These are phyloP conservation scores for Enteromius paludinosus DNA, from an alignment of 2,797 vertebrate species.

Conservation along the genomic window DNA sequence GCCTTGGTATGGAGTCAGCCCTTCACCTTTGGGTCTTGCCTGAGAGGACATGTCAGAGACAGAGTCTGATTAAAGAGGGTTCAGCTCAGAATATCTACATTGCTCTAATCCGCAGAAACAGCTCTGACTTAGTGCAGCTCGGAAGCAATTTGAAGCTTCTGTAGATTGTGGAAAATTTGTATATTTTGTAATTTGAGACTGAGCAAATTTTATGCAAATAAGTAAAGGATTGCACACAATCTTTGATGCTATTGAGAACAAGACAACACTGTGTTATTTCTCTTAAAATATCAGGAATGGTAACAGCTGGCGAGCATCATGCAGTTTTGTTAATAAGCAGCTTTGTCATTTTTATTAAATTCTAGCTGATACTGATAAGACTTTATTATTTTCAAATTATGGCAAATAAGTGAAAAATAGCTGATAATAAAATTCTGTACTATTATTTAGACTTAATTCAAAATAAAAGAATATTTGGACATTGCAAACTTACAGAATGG, in stretches of 20 bases:
- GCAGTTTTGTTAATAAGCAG: not conserved
- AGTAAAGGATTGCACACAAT: not conserved
- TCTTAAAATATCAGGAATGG: not conserved
- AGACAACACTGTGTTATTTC: not conserved
- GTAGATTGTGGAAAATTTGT: constrained; percentile 3
- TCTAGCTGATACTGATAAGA: not conserved
- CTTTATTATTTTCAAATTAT: not conserved
- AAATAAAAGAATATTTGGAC: not conserved
- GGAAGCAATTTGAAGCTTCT: not conserved
- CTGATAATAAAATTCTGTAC: not conserved
- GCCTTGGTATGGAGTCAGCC: constrained; percentile 82
- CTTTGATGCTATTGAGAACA: not conserved
- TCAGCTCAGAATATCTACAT: not conserved
- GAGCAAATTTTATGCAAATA: constrained; percentile 15
- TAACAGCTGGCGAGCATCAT: not conserved
- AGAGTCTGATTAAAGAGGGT: constrained; percentile 10
- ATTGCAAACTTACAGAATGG: no score
- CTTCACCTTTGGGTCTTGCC: constrained; percentile 90
- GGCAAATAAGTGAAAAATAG: not conserved
- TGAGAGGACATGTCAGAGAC: constrained; percentile 59
- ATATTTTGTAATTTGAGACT: constrained; percentile 1
- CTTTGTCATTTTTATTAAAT: not conserved
- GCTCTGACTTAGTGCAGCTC: not conserved
- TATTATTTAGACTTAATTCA: not conserved
- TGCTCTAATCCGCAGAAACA: not conserved